Evolutionary conservation across 2,113 vertebrate species (phyloP).

Genomic region (Tyto alba): DNA sequence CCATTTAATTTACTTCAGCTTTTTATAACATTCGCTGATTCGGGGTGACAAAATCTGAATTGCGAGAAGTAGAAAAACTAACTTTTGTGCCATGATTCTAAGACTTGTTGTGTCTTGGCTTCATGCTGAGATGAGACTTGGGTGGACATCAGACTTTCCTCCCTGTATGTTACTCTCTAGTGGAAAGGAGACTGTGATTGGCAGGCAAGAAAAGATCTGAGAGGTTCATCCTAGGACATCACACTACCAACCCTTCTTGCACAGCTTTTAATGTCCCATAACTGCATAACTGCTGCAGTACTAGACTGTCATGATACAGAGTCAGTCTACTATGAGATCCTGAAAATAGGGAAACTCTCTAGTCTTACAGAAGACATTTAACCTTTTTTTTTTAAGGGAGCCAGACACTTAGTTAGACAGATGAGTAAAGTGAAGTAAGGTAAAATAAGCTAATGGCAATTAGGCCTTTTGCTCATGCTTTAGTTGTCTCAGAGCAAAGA

Average conservation of each 20-base stretch:
- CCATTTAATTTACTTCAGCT: not conserved
- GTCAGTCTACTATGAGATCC: not conserved
- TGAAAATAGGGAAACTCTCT: not conserved
- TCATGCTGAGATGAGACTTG: not conserved
- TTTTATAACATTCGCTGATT: fast-evolving
- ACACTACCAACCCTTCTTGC: not conserved
- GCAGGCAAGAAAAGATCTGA: not conserved
- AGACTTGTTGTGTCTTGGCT: not conserved
- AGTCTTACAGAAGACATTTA: not conserved
- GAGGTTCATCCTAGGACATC: not conserved
- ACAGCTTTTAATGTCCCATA: not conserved
- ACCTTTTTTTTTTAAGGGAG: not conserved
- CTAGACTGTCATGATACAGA: not conserved
- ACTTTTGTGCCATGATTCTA: not conserved
- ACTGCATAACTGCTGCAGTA: not conserved
- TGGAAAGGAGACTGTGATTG: not conserved
- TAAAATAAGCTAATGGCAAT: not conserved
- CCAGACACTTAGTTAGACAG: not conserved
- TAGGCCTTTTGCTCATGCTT: not conserved
- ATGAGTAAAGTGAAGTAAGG: not conserved
- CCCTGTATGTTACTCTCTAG: not conserved
- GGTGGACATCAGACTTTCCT: not conserved
- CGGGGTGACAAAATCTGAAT: not conserved
- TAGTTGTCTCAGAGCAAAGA: not conserved
- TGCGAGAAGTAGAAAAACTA: not conserved